These are phyloP conservation scores for Forpus xanthops DNA, from an alignment of 2,797 vertebrate genomes.

Conservation along the genomic window DNA sequence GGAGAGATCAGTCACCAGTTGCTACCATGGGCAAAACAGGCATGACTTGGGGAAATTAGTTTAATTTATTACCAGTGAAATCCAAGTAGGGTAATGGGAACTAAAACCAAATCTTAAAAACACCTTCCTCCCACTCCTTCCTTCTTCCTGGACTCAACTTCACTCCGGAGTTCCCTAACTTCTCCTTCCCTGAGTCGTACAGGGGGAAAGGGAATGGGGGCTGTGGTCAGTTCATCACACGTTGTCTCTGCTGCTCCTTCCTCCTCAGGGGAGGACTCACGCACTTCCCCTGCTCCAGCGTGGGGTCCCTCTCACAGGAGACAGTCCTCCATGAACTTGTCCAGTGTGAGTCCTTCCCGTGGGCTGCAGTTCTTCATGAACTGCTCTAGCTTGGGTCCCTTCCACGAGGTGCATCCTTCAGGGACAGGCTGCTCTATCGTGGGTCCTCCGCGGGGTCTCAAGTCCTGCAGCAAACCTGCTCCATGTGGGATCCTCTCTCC, in stretches of 20 bases:
- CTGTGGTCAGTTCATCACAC: not conserved
- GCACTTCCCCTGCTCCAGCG: not conserved
- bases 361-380: not conserved
- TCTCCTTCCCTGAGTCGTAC: not conserved
- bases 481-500: not conserved
- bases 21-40: not conserved
- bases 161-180: too few species aligned
- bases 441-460: not conserved
- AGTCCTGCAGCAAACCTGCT: not conserved
- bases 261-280: not conserved
- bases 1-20: not conserved
- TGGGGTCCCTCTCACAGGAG: not conserved
- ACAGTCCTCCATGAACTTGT: not conserved
- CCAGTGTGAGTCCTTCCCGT: not conserved
- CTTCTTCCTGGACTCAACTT: not conserved
- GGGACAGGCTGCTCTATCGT: not conserved
- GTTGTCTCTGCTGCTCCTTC: not conserved
- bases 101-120: not conserved
- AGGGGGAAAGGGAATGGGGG: not conserved
- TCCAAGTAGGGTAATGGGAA: not conserved
- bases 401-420: not conserved
- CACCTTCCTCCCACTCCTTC: not conserved
- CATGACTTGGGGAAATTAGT: not conserved
- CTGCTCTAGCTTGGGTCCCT: not conserved
- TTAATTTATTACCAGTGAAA: not conserved